Conservation (phyloP, 2,888 invertebrate genomes). For the Theodoxus fluviatilis region DNA sequence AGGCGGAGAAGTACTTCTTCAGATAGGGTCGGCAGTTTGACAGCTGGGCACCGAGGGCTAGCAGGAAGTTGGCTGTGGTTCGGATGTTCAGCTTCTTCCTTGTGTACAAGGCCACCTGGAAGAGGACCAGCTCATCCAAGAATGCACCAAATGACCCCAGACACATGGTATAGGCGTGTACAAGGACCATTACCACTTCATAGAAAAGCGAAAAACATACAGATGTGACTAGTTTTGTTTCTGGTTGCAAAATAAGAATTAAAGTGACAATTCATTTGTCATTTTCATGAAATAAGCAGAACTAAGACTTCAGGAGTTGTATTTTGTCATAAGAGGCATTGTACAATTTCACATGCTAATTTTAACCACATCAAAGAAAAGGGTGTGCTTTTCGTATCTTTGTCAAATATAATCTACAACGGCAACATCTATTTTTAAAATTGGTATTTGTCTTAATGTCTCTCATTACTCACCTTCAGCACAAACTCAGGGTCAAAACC, state of each 20-base stretch:
- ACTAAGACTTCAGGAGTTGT: background rate
- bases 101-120: slow-evolving; percentile 66
- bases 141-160: no score
- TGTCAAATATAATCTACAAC: background rate
- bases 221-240: slow-evolving; percentile 4
- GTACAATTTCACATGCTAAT: no score
- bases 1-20: slow-evolving; percentile 63
- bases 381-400: background rate
- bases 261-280: no score
- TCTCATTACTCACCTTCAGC: slow-evolving; percentile 62
- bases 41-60: slow-evolving; percentile 63
- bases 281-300: no score
- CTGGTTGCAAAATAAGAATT: background rate
- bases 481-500: slow-evolving; percentile 66
- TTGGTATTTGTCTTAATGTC: background rate
- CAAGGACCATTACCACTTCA: no score
- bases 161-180: no score
- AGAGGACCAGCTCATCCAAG: slow-evolving; percentile 20
- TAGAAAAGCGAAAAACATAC: slow-evolving; percentile 13
- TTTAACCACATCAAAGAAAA: no score
- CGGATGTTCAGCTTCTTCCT: slow-evolving; percentile 66
- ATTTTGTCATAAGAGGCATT: background rate
- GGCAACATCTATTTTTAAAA: background rate
- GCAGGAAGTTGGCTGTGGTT: slow-evolving; percentile 65
- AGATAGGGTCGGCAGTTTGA: slow-evolving; percentile 62